These are phyloP conservation scores for Cepaea hortensis DNA, from an alignment of 2,888 invertebrate species.

Conservation along the genomic window DNA sequence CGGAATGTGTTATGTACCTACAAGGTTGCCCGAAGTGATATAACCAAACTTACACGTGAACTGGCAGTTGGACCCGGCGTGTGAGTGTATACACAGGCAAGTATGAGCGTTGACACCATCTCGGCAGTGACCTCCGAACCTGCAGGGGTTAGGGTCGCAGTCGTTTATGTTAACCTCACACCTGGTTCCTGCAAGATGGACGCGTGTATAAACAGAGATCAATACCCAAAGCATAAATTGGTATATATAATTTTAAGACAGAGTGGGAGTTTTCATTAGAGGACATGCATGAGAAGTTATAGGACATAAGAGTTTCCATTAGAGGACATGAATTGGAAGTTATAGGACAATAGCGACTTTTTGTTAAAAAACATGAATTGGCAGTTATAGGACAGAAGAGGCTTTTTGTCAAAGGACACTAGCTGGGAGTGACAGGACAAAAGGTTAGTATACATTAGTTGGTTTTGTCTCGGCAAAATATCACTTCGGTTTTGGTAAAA, in stretches of 20 bases:
- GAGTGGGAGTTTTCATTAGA: neutral
- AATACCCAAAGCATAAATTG: neutral
- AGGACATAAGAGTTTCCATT: too few relatives aligned
- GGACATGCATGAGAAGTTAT: neutral
- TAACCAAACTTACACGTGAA: slow-evolving; percentile 66
- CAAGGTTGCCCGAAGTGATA: too few relatives aligned
- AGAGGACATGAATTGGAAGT: too few relatives aligned
- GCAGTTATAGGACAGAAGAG: too few relatives aligned
- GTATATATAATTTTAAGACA: neutral
- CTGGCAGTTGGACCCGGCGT: slow-evolving; percentile 64
- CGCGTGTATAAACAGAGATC: neutral
- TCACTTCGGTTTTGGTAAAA: too few relatives aligned
- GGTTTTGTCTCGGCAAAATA: too few relatives aligned
- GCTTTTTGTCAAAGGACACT: too few relatives aligned
- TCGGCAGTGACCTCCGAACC: slow-evolving; percentile 71
- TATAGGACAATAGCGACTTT: too few relatives aligned
- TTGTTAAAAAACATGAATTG: too few relatives aligned
- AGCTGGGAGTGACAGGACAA: too few relatives aligned
- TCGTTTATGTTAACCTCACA: slow-evolving; percentile 73
- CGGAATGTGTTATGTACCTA: too few relatives aligned
- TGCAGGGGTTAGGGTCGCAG: slow-evolving; percentile 71
- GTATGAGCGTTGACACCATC: slow-evolving; percentile 69
- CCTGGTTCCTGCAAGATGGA: slow-evolving; percentile 52
- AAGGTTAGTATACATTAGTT: too few relatives aligned
- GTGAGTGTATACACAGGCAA: slow-evolving; percentile 68